A percentile compares a stretch with the other conserved stretches of the same genome.
Evolutionary conservation across 2,113 vertebrate genomes (phyloP).

Genomic region (Oophaga pumilio): DNA sequence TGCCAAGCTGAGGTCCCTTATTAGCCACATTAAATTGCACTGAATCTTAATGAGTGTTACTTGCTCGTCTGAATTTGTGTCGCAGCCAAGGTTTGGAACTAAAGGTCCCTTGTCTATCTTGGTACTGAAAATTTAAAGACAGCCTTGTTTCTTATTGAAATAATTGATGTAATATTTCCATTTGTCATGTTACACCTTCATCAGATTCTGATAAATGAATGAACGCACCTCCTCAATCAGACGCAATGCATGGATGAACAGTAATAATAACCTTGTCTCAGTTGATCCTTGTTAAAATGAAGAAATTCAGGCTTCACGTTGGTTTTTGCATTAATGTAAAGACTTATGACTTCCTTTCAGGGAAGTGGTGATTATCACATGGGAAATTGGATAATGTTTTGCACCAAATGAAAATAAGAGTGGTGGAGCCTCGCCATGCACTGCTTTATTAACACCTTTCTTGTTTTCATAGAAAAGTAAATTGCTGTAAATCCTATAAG

Average conservation of each 20-base stretch:
- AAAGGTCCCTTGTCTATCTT: background rate
- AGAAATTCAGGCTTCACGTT: conserved; percentile 22
- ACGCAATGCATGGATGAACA: background rate
- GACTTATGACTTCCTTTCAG: conserved; percentile 24
- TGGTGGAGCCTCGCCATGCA: background rate
- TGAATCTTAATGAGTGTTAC: background rate
- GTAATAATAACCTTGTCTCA: background rate
- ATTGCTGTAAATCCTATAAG: conserved; percentile 43
- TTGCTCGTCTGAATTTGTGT: background rate
- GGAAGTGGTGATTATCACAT: conserved; percentile 42
- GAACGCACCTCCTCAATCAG: conserved; percentile 2
- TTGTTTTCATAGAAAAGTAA: conserved; percentile 20
- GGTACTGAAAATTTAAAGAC: background rate
- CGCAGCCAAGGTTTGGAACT: background rate
- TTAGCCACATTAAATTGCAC: background rate
- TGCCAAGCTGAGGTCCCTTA: background rate
- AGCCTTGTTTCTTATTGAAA: conserved; percentile 10
- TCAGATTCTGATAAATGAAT: conserved; percentile 10
- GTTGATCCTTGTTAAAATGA: background rate
- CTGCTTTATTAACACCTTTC: conserved; percentile 29
- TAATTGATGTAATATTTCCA: conserved; percentile 35
- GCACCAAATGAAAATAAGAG: conserved; percentile 42
- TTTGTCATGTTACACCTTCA: conserved; percentile 27
- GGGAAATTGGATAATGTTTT: conserved; percentile 48
- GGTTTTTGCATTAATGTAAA: conserved; percentile 26